Base-by-base conservation (phyloP, 2,888 invertebrate species). In the Euzetes globulus region DNA sequence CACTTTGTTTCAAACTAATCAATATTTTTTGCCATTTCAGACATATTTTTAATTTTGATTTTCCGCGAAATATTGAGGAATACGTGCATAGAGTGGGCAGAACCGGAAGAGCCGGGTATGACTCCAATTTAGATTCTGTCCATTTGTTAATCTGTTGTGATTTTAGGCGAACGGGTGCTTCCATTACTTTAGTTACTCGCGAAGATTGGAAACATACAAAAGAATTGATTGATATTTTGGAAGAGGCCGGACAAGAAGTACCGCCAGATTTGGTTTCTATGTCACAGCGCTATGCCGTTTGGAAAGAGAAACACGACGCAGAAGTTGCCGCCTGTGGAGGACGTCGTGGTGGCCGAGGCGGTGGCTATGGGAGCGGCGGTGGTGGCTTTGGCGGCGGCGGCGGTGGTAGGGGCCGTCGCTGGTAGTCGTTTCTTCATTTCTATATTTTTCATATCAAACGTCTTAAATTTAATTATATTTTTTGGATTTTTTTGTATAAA, bases 61-160 rank as follows among this genome's bases (percentile, higher is more conserved):
- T 96, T 80, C 96, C 96, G 0, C 87, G 90, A 19, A 92, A 94
- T 80, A 92, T 96, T 80, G 96, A 96, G 82, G 96, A 97, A 80
- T 97, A 96, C 83, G 94, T 94, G 0, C 96, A 97, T 82, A 87
- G 96, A 76, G 92, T 97, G n/a, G 96, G 96, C 0, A 87, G 97
- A 76, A 97, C 96, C 0, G 97, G 96, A 0, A 87, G 96, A 75
- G 96, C 97, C 19, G 96, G 96, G 19, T 83, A 78, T 50, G 74
- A 19, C 37, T 45, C 15, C 13, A 19, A 22, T 45, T 58, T n/a
- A 19, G 5, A n/a, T 6, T 22, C 58, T 52, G 1, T 17, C 6
- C 2, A 29, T 9, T 17, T 45, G 45, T 65, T 33, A 13, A 27
- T 33, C 47, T 6, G 9, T 6, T 55, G 1, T 55, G 22, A 6